These are phyloP conservation scores for Pyrgus malvae DNA, from an alignment of 2,888 invertebrate genomes.

Conservation along the genomic window DNA sequence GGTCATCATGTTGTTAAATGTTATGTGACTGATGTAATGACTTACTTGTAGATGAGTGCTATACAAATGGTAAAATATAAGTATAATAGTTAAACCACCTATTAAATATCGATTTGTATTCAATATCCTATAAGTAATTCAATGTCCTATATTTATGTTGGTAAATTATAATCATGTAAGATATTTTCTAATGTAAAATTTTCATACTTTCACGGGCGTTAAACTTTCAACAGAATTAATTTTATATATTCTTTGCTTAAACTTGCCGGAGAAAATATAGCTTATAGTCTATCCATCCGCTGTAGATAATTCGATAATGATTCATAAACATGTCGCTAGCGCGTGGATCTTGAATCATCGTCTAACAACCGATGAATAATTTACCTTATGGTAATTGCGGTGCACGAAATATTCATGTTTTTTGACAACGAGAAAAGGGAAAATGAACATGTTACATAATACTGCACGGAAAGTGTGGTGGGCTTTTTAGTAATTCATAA, in stretches of 20 bases:
- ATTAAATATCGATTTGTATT: no score
- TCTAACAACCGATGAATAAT: constrained; percentile 23
- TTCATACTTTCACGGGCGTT: no score
- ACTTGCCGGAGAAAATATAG: background rate
- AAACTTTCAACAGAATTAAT: no score
- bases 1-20: background rate
- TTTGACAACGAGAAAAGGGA: background rate
- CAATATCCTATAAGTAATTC: no score
- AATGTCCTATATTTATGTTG: no score
- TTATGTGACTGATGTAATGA: no score
- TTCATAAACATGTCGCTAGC: constrained; percentile 18
- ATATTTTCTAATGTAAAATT: no score
- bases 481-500: no score
- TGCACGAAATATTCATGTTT: constrained; percentile 14
- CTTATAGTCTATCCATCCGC: background rate
- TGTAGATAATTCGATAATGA: background rate
- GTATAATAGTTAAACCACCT: background rate
- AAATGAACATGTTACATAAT: constrained; percentile 1
- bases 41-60: no score
- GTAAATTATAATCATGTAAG: no score
- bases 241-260: no score
- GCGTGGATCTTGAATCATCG: constrained; percentile 18
- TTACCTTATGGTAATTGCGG: constrained; percentile 26
- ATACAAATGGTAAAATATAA: no score
- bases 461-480: background rate